A percentile compares a stretch with the other conserved stretches of the same genome.
Conservation (phyloP, 2,888 invertebrate genomes). For the Callyntrura sp. region DNA sequence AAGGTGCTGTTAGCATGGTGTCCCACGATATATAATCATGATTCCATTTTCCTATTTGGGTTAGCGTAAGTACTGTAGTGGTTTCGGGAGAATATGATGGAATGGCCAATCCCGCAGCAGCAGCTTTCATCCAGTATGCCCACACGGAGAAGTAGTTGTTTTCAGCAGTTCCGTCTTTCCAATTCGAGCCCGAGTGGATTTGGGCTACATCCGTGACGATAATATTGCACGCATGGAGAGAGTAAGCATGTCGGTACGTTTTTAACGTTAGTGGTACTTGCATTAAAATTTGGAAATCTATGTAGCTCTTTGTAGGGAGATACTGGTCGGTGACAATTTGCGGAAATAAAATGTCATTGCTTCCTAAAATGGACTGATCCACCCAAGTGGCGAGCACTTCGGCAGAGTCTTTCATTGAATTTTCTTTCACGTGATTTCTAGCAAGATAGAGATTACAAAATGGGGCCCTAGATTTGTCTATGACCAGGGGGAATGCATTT, state of each 20-base stretch:
- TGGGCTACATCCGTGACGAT: background rate
- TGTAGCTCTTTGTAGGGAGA: no score
- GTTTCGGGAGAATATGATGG: background rate
- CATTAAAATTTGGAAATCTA: background rate
- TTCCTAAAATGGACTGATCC: background rate
- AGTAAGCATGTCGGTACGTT: background rate
- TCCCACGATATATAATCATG: background rate
- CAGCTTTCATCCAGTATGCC: background rate
- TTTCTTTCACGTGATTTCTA: background rate
- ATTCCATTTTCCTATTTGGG: background rate
- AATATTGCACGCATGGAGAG: background rate
- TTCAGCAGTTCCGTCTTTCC: background rate
- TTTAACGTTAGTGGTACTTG: background rate
- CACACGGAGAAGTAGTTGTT: background rate
- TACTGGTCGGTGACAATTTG: background rate
- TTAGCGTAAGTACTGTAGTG: background rate
- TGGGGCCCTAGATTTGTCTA: no score
- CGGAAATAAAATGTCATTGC: background rate
- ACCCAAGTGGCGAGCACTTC: background rate
- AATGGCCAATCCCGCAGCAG: background rate
- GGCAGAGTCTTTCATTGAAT: no score
- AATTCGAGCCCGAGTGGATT: background rate
- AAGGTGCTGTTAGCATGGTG: background rate
- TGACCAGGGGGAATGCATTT: no score
- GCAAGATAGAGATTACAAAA: background rate